Evolutionary conservation across 2,888 invertebrate genomes (phyloP).

Genomic region (Therioaphis trifolii): DNA sequence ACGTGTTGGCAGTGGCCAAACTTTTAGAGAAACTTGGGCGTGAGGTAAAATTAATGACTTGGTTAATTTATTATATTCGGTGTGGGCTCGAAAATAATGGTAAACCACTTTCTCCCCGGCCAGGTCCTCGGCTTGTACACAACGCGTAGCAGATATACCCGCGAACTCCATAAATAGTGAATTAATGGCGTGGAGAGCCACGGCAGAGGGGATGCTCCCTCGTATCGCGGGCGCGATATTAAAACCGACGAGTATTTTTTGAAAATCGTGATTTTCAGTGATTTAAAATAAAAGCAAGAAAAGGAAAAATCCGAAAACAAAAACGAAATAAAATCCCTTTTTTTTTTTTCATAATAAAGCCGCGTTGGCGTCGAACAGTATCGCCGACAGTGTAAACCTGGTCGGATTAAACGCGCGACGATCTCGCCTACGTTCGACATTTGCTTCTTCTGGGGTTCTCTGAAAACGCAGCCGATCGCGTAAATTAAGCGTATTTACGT

Average conservation of each 20-base stretch:
- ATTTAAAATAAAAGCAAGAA: too few relatives aligned
- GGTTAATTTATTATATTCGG: constrained; percentile 60
- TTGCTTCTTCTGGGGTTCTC: neutral
- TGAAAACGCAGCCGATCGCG: neutral
- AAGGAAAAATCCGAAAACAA: too few relatives aligned
- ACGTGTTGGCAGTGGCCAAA: constrained; percentile 58
- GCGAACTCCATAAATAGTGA: constrained; percentile 50
- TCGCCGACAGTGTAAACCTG: neutral
- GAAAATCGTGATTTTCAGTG: constrained; percentile 2
- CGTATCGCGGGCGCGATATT: neutral
- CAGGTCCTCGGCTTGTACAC: neutral
- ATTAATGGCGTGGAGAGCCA: constrained; percentile 9
- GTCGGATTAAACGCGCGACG: too few relatives aligned
- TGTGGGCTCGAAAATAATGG: constrained; percentile 44
- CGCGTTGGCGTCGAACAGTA: too few relatives aligned
- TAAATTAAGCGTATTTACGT: neutral
- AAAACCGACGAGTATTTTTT: neutral
- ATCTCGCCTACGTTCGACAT: neutral
- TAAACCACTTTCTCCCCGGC: constrained; percentile 11
- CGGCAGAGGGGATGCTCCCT: neutral
- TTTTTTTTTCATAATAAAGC: neutral
- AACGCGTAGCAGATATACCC: constrained; percentile 1
- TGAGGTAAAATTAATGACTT: constrained; percentile 59
- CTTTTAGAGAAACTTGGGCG: constrained; percentile 44
- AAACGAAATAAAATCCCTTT: neutral